Percentiles rank a stretch among this genome's conserved stretches.
Conservation (phyloP, 2,797 vertebrate species). For the Gobionotothen gibberifrons region DNA sequence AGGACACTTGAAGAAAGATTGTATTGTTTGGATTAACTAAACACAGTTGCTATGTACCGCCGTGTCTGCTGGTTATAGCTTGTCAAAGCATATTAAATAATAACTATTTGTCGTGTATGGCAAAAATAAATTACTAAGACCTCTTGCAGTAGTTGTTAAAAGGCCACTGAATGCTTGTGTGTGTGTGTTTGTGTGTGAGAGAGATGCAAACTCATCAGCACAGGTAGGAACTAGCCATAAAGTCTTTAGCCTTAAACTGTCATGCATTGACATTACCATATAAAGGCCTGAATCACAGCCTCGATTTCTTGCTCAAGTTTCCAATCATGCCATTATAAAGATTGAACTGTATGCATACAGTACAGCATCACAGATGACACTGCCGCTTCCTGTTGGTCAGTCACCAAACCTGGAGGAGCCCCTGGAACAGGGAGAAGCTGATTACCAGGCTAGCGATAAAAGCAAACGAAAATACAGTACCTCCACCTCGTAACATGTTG, state of each 20-base stretch:
- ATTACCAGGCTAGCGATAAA: constrained; percentile 38
- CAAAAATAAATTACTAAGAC: constrained; percentile 77
- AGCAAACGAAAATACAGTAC: constrained; percentile 44
- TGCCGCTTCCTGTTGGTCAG: constrained; percentile 47
- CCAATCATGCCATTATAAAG: constrained; percentile 65
- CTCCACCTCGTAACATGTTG: constrained; percentile 65
- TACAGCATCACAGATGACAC: constrained; percentile 57
- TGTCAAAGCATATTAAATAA: constrained; percentile 74
- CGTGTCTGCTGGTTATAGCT: constrained; percentile 77
- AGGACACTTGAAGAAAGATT: constrained; percentile 88
- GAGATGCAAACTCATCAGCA: constrained; percentile 70
- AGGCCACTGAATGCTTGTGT: constrained; percentile 79
- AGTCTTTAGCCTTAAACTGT: constrained; percentile 58
- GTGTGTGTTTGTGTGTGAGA: constrained; percentile 32
- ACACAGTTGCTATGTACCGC: constrained; percentile 75
- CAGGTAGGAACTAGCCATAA: constrained; percentile 53
- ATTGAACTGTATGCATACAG: constrained; percentile 59
- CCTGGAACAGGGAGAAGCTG: constrained; percentile 14
- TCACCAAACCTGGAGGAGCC: constrained; percentile 38
- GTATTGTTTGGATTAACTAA: constrained; percentile 80
- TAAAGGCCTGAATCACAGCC: constrained; percentile 50
- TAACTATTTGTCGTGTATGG: constrained; percentile 66
- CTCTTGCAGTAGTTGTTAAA: constrained; percentile 81
- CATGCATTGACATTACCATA: constrained; percentile 68
- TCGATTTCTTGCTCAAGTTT: constrained; percentile 48